phyloP scores from a whole-genome alignment of 2,113 vertebrate species.

The Ptilorrhoa leucosticta region DNA sequence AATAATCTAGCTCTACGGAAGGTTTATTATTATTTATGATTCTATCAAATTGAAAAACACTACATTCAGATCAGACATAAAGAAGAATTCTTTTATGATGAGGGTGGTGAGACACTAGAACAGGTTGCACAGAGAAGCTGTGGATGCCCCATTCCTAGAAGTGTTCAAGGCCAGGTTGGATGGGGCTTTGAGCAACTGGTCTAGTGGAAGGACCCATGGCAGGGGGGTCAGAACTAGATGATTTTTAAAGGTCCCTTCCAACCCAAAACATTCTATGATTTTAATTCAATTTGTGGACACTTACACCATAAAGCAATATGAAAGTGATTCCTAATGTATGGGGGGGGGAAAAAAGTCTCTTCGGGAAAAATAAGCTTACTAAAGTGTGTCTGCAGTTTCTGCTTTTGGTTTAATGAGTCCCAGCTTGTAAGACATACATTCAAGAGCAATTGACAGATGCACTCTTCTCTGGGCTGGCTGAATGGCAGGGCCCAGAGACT shows the following conservation, averaged over 20 bases:
- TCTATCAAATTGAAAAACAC: background rate
- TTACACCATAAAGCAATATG: background rate
- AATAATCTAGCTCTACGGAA: background rate
- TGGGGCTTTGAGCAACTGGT: background rate
- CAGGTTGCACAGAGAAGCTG: background rate
- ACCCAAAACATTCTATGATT: background rate
- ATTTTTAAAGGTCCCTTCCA: background rate
- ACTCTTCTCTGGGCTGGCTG: background rate
- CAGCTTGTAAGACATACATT: background rate
- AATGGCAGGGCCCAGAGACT: background rate
- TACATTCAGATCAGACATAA: background rate
- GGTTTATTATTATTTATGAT: background rate
- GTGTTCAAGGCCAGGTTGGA: background rate
- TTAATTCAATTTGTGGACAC: background rate
- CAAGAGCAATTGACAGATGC: background rate
- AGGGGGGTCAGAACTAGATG: background rate
- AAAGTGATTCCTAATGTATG: background rate
- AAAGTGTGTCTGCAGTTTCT: background rate
- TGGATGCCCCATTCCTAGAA: background rate
- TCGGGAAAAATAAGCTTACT: background rate
- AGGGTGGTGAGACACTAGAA: background rate
- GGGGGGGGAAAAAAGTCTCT: rapidly evolving
- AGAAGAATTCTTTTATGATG: background rate
- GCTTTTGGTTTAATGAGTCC: background rate
- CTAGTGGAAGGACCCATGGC: background rate